Evolutionary conservation across 2,113 vertebrate genomes (phyloP), one percentile per base, ranked within the genome.

Genomic region (Numida meleagris): DNA sequence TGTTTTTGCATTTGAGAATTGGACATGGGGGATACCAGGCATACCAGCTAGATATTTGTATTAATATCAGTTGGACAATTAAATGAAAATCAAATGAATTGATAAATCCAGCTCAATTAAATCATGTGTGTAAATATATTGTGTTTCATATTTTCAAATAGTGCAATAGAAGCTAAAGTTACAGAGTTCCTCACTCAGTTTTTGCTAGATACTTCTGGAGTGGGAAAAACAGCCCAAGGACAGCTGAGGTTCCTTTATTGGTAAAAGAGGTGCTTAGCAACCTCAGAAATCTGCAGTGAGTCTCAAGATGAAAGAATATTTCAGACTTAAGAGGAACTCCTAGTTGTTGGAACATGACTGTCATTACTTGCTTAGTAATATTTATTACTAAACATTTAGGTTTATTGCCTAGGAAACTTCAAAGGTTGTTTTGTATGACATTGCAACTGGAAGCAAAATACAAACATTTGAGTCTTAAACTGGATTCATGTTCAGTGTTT

Each of bases 361-460:
- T 79, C 85, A 50, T n/a, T 91, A 58, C 63, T 79, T 61, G 5
- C 31, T 73, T 33, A 50, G 67, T 59, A 81, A 55, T 86, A 70
- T 74, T 88, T 93, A 78, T 66, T 65, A n/a, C 23, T 90, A 46
- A 83, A 62, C 19, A 8, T 46, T 73, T 88, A 61, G 68, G 25
- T 59, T 79, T 90, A 51, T 59, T 51, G 12, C 73, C 57, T 55
- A 65, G 40, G 45, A 85, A 94, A 59, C 14, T 65, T 82, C 51
- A 67, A 78, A 75, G 66, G 12, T 24, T 68, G 21, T 78, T 88
- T 90, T 72, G 25, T 42, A 4, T 17, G 59, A 67, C 23, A 13
- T 51, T 91, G 45, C 10, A 38, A 50, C 33, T 45, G 13, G 25
- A 96, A 77, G 72, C 17, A 86, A 93, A 91, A 78, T 24, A 10